Base-by-base conservation (phyloP, 2,888 invertebrate genomes). In the Scaptomyza flava region DNA sequence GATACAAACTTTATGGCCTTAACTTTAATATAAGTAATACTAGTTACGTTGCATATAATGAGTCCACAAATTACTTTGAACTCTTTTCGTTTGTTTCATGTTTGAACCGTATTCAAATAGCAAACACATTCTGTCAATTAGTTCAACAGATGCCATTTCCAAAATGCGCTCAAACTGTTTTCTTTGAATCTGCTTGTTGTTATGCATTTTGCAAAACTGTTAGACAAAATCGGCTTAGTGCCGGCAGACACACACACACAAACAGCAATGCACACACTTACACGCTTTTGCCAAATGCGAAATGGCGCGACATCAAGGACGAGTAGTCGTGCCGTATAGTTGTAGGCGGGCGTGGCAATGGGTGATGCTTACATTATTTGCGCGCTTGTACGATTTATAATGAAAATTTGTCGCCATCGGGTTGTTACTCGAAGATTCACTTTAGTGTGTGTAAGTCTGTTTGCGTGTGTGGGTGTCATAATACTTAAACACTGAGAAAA, bases 211-310 rank as follows among this genome's bases (percentile, higher is more conserved):
- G 53, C 14, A 38, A 43, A 46, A 52, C 58, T 66, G 52, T 60
- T 65, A 53, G 78, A 60, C 63, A 54, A 75, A 81, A 75, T 79
- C 83, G 59, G 79, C 70, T 81, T 83, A 81, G 69, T 41, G 64
- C 53, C 60, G 27, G 34, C 51, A 58, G 20, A 59, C n/a, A 38
- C 36, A 36, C 14, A 42, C 38, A 58, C 27, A 42, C 45, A 48
- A 20, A 34, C 27, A 27, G 27, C n/a, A 45, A 31, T 11, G 11
- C 27, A 52, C 27, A 33, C 47, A 53, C 38, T 43, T 14, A 43
- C 20, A 62, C 6, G 45, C 31, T 38, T 38, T 38, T 38, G 8
- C 45, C 36, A 54, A 45, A 68, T 48, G 68, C 42, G 6, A 43
- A 60, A 68, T 33, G 33, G 17, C n/a, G 45, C 36, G 4, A 17